These are phyloP conservation scores for Brachionus rubens DNA, from an alignment of 1,140 invertebrate species.

Conservation along the genomic window DNA sequence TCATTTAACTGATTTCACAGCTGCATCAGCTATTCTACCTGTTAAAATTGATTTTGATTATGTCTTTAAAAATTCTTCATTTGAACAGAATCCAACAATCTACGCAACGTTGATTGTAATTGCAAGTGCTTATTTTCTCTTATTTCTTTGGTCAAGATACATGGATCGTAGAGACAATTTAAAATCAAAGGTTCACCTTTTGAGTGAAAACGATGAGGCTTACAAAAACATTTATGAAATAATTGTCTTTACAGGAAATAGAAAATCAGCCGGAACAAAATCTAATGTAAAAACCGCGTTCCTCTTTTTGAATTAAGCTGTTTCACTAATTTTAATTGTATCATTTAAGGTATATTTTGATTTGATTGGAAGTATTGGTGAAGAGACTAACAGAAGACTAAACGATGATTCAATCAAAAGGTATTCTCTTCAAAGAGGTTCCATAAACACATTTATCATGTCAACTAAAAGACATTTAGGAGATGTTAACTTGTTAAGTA, in stretches of 20 bases:
- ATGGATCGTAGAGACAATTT: conserved; percentile 62
- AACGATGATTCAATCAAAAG: conserved; percentile 49
- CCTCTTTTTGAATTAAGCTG: too few relatives aligned
- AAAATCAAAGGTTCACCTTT: conserved; percentile 50
- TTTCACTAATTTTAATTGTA: too few relatives aligned
- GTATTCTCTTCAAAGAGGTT: conserved; percentile 60
- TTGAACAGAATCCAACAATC: conserved; percentile 64
- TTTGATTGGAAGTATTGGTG: background rate
- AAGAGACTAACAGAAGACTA: background rate
- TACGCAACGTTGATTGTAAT: conserved; percentile 63
- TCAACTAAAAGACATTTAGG: conserved; percentile 51
- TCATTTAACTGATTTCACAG: conserved; percentile 59
- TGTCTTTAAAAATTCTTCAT: conserved; percentile 60
- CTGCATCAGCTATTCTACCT: conserved; percentile 57
- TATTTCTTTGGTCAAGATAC: conserved; percentile 58
- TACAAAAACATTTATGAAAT: conserved; percentile 65
- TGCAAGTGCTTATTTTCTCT: conserved; percentile 59
- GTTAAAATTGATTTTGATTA: conserved; percentile 61
- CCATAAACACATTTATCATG: conserved; percentile 63
- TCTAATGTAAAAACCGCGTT: conserved; percentile 62
- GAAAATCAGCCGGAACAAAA: conserved; percentile 61
- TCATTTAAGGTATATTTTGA: too few relatives aligned
- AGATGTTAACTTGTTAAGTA: too few relatives aligned
- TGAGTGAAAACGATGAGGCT: conserved; percentile 60
- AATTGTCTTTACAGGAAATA: conserved; percentile 62